These are phyloP conservation scores for Myzus persicae DNA, from an alignment of 1,140 invertebrate species.

Conservation along the genomic window DNA sequence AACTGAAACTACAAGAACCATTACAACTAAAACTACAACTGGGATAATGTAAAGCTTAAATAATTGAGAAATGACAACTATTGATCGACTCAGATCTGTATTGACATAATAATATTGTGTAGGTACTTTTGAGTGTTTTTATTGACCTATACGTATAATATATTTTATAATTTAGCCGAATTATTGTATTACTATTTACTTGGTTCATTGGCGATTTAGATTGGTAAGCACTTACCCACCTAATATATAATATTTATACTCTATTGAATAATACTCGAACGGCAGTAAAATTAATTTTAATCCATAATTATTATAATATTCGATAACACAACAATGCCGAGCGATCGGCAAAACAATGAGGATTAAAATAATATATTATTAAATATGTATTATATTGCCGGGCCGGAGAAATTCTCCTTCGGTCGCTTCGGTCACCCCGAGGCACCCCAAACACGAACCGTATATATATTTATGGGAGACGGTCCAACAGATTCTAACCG, in stretches of 20 bases:
- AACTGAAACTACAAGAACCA: too few relatives aligned
- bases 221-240: background rate
- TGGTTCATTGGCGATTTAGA: background rate
- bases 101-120: too few relatives aligned
- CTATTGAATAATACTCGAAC: background rate
- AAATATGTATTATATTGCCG: background rate
- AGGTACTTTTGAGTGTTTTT: background rate
- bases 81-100: background rate
- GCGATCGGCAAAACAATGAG: background rate
- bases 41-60: too few relatives aligned
- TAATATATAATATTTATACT: background rate
- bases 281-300: background rate
- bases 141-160: background rate
- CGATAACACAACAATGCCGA: background rate
- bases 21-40: too few relatives aligned
- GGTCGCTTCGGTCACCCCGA: background rate
- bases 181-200: background rate
- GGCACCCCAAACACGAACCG: background rate
- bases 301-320: too few relatives aligned
- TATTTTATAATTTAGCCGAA: background rate
- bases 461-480: constrained; percentile 19
- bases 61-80: background rate
- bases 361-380: constrained; percentile 17
- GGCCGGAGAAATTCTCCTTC: background rate
- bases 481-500: background rate